Conservation (phyloP, 2,797 vertebrate genomes). For the Pangasius macronema region DNA sequence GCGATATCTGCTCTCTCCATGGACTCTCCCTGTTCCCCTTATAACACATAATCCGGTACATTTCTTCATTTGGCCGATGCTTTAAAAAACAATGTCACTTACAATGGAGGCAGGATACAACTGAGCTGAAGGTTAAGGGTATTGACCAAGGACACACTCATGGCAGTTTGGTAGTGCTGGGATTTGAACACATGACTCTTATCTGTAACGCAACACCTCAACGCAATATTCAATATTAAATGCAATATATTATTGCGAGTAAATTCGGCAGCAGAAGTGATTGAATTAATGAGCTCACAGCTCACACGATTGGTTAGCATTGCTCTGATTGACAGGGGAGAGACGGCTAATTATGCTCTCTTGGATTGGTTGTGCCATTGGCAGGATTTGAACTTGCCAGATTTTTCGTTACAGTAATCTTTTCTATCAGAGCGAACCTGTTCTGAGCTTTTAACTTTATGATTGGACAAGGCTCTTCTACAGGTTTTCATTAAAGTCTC, state of each 20-base stretch:
- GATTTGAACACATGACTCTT: background rate
- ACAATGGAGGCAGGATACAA: background rate
- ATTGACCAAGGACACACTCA: background rate
- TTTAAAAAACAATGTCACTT: background rate
- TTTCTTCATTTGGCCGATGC: background rate
- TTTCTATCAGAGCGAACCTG: background rate
- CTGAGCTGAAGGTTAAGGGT: background rate
- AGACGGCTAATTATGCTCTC: background rate
- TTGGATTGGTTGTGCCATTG: background rate
- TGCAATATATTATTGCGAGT: background rate
- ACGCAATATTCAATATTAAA: background rate
- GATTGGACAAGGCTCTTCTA: background rate
- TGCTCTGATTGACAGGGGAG: background rate
- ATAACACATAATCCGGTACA: no score
- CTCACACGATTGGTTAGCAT: no score
- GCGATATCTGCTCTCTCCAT: background rate
- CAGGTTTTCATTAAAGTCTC: constrained; percentile 28
- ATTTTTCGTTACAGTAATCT: background rate
- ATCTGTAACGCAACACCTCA: no score
- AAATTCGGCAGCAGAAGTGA: no score
- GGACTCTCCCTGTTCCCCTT: background rate
- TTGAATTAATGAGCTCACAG: background rate
- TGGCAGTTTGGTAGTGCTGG: background rate
- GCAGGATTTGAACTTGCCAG: background rate
- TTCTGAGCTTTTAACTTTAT: background rate